phyloP scores from a whole-genome alignment of 2,113 vertebrate genomes.

The Balaenoptera acutorostrata region DNA sequence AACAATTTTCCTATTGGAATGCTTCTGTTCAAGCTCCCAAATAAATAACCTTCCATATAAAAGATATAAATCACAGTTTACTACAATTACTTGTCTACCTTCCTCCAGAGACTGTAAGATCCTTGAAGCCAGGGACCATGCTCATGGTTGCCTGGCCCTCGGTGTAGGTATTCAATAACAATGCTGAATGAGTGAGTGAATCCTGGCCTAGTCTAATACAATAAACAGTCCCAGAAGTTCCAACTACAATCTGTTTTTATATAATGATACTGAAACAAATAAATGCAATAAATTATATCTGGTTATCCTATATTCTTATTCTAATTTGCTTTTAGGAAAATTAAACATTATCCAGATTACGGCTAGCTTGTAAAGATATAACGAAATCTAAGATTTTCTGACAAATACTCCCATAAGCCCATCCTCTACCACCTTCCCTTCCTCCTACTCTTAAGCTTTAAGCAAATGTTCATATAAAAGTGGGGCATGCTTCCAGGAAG shows the following conservation, averaged over 20 bases:
- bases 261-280: background rate
- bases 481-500: background rate
- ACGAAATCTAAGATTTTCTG: background rate
- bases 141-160: background rate
- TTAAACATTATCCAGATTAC: background rate
- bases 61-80: background rate
- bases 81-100: background rate
- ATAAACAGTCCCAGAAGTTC: background rate
- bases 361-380: background rate
- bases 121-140: background rate
- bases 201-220: background rate
- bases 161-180: background rate
- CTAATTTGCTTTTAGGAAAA: background rate
- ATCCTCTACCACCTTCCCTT: background rate
- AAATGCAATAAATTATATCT: background rate
- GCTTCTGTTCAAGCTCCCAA: background rate
- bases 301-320: background rate
- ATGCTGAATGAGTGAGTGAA: background rate
- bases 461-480: conserved; percentile 22
- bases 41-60: background rate
- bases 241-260: background rate
- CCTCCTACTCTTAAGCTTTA: background rate
- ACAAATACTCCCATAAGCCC: background rate
- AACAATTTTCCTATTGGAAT: background rate
- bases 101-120: background rate